Base-by-base conservation (phyloP, 2,797 vertebrate species). In the Odontamblyopus rebecca region DNA sequence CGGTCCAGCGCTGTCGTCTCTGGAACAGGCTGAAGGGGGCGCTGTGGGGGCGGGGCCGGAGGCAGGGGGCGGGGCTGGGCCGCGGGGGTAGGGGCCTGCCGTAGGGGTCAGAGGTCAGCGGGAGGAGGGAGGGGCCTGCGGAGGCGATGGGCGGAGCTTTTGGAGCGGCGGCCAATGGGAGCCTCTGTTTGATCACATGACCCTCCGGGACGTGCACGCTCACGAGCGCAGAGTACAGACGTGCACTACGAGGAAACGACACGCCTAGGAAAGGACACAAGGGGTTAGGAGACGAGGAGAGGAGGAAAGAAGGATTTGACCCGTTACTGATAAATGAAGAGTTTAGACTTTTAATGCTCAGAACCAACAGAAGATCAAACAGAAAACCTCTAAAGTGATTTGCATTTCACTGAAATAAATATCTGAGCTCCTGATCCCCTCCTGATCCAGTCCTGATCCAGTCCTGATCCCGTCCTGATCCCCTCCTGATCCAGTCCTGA, bases 171-270 rank as follows among this genome's bases (percentile, higher is more conserved):
- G 38, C 61, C 61, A 23, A 23, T 13, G 61, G 61, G 60, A 61
- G 30, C 16, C 60, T 61, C 6, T 11, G 29, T 63, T 38, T 63
- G 61, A 23, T 41, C 61, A 63, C 61, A 44, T 63, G 61, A 63
- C 35, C 38, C 12, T 61, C 61, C 0, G 61, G 12, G 9, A 63
- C 61, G 8, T 63, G 61, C 61, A 63, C 61, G 61, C 61, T 63
- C 61, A 63, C 61, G 9, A 63, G 61, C 1, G 35, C 19, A n/a
- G 60, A 61, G 60, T 61, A 61, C 13, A 61, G 60, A 19, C 19
- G 61, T 9, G 32, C 61, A 41, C 32, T 11, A 3, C 9, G n/a
- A 6, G 61, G n/a, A 19, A 64, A 64, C 32, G 61, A 63, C 32
- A 63, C 35, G 3, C 59, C 59, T 61, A 32, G 15, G 29, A 32